These are phyloP conservation scores for Taxidea taxus DNA, from an alignment of 2,113 vertebrate species.

Conservation along the genomic window DNA sequence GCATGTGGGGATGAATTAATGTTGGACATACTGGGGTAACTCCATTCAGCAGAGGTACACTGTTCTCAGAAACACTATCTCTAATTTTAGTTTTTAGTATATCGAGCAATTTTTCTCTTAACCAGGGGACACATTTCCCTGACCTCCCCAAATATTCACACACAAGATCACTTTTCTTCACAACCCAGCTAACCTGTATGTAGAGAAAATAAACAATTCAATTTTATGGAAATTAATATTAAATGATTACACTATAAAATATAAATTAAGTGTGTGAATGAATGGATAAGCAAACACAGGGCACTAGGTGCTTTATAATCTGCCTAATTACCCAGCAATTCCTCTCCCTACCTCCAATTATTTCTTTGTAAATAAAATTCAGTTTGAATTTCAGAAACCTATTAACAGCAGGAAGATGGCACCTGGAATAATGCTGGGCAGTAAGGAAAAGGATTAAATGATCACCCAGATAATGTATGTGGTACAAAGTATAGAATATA, in stretches of 20 bases:
- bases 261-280: not conserved
- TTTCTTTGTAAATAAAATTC: slow-evolving; percentile 11
- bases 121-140: not conserved
- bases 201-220: not conserved
- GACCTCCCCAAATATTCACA: not conserved
- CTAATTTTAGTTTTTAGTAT: slow-evolving; percentile 4
- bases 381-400: not conserved
- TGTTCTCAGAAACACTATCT: slow-evolving; percentile 18
- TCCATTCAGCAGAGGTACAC: not conserved
- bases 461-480: not conserved
- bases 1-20: not conserved
- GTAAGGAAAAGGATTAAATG: not conserved
- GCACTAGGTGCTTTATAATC: not conserved
- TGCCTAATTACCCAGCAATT: not conserved
- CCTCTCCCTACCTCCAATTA: not conserved
- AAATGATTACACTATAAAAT: not conserved
- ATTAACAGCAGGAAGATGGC: not conserved
- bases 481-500: not conserved
- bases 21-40: not conserved
- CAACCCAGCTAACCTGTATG: not conserved
- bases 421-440: not conserved
- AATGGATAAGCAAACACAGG: not conserved
- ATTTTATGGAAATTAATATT: not conserved
- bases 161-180: slow-evolving; percentile 5
- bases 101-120: not conserved